Conservation (phyloP, 2,113 vertebrate genomes). For the Malurus melanocephalus region DNA sequence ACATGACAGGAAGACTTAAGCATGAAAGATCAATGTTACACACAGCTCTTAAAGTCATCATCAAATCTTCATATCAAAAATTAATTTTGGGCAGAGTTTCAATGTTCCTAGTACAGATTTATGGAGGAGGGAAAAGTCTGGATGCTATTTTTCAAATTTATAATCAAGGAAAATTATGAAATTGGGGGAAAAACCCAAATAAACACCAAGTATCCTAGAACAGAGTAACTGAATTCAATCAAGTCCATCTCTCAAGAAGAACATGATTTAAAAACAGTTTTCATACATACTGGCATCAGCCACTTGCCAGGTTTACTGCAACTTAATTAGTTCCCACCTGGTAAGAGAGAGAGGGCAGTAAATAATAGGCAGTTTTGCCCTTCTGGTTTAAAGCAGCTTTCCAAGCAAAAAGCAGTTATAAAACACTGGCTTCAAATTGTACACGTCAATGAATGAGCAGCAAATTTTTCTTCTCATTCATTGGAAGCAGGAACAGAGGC, state of each 20-base stretch:
- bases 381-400: background rate
- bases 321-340: background rate
- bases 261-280: background rate
- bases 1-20: background rate
- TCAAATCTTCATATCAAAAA: background rate
- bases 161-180: background rate
- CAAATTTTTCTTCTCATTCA: background rate
- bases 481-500: background rate
- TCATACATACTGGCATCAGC: background rate
- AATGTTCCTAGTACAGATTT: background rate
- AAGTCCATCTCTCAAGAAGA: background rate
- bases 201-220: background rate
- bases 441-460: background rate
- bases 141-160: background rate
- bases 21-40: background rate
- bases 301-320: background rate
- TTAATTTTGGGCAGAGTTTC: background rate
- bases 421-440: background rate
- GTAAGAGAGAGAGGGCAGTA: background rate
- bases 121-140: background rate
- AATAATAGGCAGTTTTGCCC: background rate
- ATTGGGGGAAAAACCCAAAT: background rate
- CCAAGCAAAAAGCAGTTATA: background rate
- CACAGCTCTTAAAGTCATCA: background rate
- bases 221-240: background rate